phyloP scores from a whole-genome alignment of 2,113 vertebrate species.

The Takifugu flavidus region DNA sequence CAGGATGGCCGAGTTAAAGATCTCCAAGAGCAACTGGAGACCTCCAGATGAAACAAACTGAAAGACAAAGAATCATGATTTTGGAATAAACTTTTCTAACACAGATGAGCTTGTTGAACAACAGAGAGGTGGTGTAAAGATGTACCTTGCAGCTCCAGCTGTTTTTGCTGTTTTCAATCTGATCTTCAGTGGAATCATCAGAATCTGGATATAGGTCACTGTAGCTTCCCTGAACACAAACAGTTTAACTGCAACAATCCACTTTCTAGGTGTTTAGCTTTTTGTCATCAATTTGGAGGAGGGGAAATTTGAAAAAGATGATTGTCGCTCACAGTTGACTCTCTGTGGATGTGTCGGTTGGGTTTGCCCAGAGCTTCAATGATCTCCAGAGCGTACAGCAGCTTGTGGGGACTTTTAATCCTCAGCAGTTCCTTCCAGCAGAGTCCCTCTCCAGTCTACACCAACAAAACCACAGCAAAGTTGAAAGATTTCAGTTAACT shows the following conservation, averaged over 20 bases:
- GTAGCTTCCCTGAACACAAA: conserved; percentile 87
- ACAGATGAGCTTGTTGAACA: too few relatives aligned
- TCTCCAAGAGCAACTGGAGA: conserved; percentile 93
- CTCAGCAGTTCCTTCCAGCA: conserved; percentile 96
- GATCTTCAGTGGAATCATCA: conserved; percentile 97
- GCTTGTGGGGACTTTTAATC: conserved; percentile 97
- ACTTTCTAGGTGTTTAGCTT: not conserved
- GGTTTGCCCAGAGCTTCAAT: conserved; percentile 97
- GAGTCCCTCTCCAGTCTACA: conserved; percentile 85
- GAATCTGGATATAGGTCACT: conserved; percentile 98
- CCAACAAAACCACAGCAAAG: too few relatives aligned
- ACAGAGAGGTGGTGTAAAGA: not conserved
- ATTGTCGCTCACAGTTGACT: conserved; percentile 83
- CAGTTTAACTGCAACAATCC: not conserved
- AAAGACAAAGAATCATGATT: not conserved
- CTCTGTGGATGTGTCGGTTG: conserved; percentile 92
- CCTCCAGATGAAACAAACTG: conserved; percentile 97
- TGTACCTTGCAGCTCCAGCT: conserved; percentile 98
- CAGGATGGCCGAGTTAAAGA: conserved; percentile 95
- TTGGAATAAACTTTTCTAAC: too few relatives aligned
- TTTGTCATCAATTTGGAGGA: too few relatives aligned
- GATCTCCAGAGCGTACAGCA: conserved; percentile 95
- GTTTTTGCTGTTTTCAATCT: conserved; percentile 99
- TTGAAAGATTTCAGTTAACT: too few relatives aligned
- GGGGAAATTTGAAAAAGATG: too few relatives aligned